Base-by-base conservation (phyloP, 2,797 vertebrate genomes). In the Amniataba percoides region DNA sequence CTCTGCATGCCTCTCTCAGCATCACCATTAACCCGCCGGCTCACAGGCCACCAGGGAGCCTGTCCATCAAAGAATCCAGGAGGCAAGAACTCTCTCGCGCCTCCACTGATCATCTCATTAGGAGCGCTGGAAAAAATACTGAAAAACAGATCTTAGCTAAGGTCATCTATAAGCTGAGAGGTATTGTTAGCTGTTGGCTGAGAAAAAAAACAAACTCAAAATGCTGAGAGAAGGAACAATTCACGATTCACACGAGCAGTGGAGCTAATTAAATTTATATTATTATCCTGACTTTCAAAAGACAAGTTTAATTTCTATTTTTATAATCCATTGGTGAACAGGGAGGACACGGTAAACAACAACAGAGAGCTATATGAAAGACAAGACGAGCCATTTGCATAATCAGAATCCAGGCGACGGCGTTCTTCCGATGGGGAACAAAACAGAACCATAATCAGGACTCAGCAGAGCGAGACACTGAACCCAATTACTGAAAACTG, bases 401-500 rank as follows among this genome's bases (percentile, higher is more conserved):
- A 85, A 92, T 89, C 71, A 80, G 34, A 77, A 77, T 87, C 72
- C 71, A 52, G 57, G 57, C 2, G 21, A 51, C 77, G 34, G 79
- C n/a, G 19, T 73, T 81, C 53, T 55, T 81, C 68, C 23, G 11
- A 74, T 36, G 69, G 70, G 74, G 82, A 82, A 85, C 78, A 77
- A 85, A 87, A 86, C 77, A 80, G 31, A 83, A 36, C 15, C 53
- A 65, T 80, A 80, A 88, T 91, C 77, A 90, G 73, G 74, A 81
- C 78, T 80, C 87, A 74, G 64, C 75, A 55, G 88, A 91, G 86
- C 67, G 19, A 89, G 82, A 87, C 80, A 59, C 15, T 65, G 74
- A 84, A 86, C 68, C 81, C 85, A 90, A 89, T 92, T 90, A 93
- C 25, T 25, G 46, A 27, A 56, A 65, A 76, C 9, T 64, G 78